Evolutionary conservation across 2,113 vertebrate species (phyloP).

Genomic region (Myodes glareolus): DNA sequence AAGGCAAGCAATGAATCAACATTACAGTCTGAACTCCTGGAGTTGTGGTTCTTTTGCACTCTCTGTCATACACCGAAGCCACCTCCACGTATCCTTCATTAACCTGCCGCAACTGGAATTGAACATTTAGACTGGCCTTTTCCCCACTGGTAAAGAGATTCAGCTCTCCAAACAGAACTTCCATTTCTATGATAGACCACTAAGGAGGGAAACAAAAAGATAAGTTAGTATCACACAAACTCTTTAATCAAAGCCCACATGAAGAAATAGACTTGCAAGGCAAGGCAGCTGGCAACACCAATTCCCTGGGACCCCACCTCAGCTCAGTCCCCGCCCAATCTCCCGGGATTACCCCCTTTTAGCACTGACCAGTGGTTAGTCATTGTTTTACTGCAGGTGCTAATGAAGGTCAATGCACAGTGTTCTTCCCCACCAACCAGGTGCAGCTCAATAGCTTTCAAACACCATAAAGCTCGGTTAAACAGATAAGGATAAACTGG

Average conservation of each 20-base stretch:
- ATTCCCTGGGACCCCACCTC: background rate
- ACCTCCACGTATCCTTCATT: background rate
- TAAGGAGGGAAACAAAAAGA: background rate
- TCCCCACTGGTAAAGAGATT: background rate
- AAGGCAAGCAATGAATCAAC: background rate
- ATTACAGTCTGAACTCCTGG: background rate
- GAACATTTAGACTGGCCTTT: background rate
- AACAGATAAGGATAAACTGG: background rate
- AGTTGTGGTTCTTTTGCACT: background rate
- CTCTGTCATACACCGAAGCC: background rate
- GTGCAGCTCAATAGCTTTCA: background rate
- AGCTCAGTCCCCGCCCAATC: background rate
- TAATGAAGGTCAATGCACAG: background rate
- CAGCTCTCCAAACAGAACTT: background rate
- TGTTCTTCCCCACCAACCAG: background rate
- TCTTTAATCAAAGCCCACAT: fast-evolving
- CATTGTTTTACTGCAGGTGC: background rate
- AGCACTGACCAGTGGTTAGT: background rate
- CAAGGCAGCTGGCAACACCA: background rate
- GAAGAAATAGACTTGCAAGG: background rate
- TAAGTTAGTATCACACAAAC: background rate
- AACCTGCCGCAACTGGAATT: background rate
- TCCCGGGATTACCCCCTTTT: background rate
- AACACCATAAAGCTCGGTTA: background rate
- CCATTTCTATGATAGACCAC: background rate